Evolutionary conservation across 2,888 invertebrate genomes (phyloP).

Genomic region (Orthosia incerta): DNA sequence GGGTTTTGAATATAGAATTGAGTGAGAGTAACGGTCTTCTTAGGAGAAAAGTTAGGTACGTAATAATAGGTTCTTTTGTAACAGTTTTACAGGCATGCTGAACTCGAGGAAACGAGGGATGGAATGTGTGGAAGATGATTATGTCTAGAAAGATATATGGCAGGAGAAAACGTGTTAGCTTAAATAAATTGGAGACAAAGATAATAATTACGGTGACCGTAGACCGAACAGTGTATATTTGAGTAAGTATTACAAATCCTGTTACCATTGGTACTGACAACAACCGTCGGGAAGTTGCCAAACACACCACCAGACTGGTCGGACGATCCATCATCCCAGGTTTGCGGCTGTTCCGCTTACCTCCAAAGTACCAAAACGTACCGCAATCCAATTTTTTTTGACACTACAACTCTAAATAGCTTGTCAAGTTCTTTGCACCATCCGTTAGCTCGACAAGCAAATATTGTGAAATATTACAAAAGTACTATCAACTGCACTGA

Average conservation of each 20-base stretch:
- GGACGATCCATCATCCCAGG: too few species aligned
- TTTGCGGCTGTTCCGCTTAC: too few species aligned
- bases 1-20: slow-evolving; percentile 53
- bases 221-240: too few species aligned
- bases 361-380: background rate
- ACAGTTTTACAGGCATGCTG: background rate
- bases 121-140: background rate
- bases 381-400: background rate
- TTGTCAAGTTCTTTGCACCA: slow-evolving; percentile 5
- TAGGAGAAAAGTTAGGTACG: slow-evolving; percentile 9
- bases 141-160: too few species aligned
- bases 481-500: background rate
- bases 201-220: too few species aligned
- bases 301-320: too few species aligned
- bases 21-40: slow-evolving; percentile 57
- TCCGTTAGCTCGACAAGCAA: slow-evolving; percentile 9
- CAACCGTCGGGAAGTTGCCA: too few species aligned
- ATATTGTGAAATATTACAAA: slow-evolving; percentile 35
- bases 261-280: too few species aligned
- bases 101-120: background rate
- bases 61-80: background rate
- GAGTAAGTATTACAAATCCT: too few species aligned
- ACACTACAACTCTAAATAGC: slow-evolving; percentile 16
- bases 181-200: too few species aligned
- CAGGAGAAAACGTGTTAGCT: too few species aligned